Base-by-base conservation (phyloP, 2,888 invertebrate species). In the Epinotia ramella region DNA sequence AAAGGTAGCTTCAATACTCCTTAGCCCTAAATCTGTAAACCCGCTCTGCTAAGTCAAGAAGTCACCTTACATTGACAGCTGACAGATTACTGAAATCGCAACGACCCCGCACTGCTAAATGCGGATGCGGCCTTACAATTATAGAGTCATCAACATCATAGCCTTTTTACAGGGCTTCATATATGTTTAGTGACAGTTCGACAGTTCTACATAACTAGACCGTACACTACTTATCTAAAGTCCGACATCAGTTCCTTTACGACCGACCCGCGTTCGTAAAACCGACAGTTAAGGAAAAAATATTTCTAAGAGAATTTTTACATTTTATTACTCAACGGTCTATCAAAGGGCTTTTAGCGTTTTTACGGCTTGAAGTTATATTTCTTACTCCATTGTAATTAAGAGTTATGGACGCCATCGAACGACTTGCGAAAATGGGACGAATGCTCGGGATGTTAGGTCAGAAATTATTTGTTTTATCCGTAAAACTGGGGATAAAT, bases 281-380 rank as follows among this genome's bases (percentile, higher is more conserved):
- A 78, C 79, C 72, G 62, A 46, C 73, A 82, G 82, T 82, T 81
- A 84, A 86, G 88, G 84, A 84, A 85, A 83, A 67, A 86, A 85
- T 82, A 84, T 84, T 83, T 84, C 80, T 79, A 80, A 77, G 78
- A 79, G 80, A 83, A 81, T 87, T 88, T 90, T 89, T 86, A 88
- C 84, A 84, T 81, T 89, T 89, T 89, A 90, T 84, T 87, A 87
- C 76, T 78, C 80, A 77, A 82, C 80, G 80, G 85, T 87, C 87
- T 86, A 88, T 89, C 85, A 89, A 86, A 86, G 81, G 80, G 82
- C 83, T 84, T 81, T 86, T 78, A 76, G 83, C 83, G 80, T 83
- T 81, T 88, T 87, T 86, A 87, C 81, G 82, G 79, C 71, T 73
- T 73, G 62, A 79, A 79, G 83, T 84, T 85, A 84, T 84, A 87